Conservation (phyloP, 2,797 vertebrate genomes). For the Gephyroberyx darwinii region DNA sequence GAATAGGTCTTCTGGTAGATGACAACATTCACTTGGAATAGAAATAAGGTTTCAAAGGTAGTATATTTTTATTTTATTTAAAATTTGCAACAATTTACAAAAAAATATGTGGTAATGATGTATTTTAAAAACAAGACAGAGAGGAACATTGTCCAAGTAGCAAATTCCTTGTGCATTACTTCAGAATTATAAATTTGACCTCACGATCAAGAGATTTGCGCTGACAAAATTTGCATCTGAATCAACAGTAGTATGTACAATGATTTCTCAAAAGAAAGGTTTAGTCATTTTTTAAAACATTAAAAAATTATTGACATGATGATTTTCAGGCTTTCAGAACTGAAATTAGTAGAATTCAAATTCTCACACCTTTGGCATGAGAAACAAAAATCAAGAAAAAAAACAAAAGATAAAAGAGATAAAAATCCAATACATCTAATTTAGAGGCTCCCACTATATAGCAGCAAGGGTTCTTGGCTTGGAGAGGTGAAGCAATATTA, state of each 20-base stretch:
- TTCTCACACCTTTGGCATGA: not conserved
- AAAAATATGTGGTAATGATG: too few species aligned
- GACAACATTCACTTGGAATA: too few species aligned
- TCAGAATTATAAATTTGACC: not conserved
- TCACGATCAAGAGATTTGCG: conserved; percentile 17
- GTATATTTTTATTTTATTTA: too few species aligned
- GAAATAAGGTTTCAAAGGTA: too few species aligned
- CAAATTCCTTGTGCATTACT: not conserved
- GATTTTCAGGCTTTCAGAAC: not conserved
- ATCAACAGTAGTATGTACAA: conserved; percentile 3
- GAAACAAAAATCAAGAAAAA: not conserved
- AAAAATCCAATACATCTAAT: not conserved
- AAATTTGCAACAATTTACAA: too few species aligned
- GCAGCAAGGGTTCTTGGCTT: not conserved
- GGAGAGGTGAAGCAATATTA: not conserved
- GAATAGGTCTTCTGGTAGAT: too few species aligned
- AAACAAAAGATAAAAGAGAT: not conserved
- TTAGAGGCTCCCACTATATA: not conserved
- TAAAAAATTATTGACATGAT: too few species aligned
- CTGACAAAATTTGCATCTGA: not conserved
- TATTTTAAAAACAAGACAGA: too few species aligned
- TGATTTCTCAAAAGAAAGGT: not conserved
- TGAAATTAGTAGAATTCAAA: not conserved
- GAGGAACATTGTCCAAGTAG: too few species aligned
- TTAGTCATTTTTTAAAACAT: too few species aligned